These are phyloP conservation scores for Bembecia ichneumoniformis DNA, from an alignment of 2,888 invertebrate species.

Conservation along the genomic window DNA sequence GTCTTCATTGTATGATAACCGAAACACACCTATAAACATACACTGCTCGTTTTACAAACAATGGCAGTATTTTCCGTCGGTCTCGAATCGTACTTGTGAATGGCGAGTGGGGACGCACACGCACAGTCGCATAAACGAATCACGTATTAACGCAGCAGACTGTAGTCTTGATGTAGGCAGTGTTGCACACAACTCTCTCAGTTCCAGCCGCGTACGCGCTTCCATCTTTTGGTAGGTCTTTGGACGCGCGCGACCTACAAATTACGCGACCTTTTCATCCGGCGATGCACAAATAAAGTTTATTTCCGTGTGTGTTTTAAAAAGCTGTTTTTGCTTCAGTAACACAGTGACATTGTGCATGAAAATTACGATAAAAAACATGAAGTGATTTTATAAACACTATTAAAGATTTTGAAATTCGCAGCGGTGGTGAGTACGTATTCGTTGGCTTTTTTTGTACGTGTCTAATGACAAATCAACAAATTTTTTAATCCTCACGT, in stretches of 20 bases:
- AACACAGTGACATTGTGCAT: neutral
- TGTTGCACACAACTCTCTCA: constrained; percentile 30
- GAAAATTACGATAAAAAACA: neutral
- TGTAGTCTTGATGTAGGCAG: constrained; percentile 15
- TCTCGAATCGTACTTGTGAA: constrained; percentile 13
- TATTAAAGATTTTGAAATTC: constrained; percentile 37
- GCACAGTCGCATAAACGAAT: constrained; percentile 6
- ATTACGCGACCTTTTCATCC: neutral
- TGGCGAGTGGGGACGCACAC: constrained; percentile 12
- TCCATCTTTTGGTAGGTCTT: neutral
- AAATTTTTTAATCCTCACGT: too few species aligned
- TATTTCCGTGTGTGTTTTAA: neutral
- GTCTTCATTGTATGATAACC: too few species aligned
- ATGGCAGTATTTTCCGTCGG: neutral
- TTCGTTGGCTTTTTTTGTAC: constrained; percentile 10
- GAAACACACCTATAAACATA: too few species aligned
- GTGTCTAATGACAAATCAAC: neutral
- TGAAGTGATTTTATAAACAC: neutral
- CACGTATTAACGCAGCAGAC: too few species aligned
- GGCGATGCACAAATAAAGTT: neutral
- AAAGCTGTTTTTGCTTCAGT: neutral
- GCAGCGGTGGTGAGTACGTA: constrained; percentile 46
- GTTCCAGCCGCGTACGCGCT: constrained; percentile 24
- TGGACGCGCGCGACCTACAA: neutral
- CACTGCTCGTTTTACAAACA: too few species aligned